These are phyloP conservation scores for Calosoma granatense DNA, from an alignment of 1,140 invertebrate genomes.

Conservation along the genomic window DNA sequence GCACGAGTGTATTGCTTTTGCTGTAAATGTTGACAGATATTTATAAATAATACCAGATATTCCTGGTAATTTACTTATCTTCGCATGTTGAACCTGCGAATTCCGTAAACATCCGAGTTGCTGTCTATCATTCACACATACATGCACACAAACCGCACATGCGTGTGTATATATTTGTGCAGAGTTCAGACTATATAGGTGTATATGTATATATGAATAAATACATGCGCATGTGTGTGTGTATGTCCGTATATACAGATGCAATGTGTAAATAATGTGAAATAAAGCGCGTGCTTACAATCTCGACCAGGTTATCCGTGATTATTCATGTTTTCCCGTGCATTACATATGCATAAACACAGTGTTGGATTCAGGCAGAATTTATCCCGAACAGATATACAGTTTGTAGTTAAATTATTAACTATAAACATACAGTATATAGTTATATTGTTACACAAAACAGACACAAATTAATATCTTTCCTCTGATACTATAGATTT, in stretches of 20 bases:
- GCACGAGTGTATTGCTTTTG: too few species aligned
- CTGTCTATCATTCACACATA: constrained; percentile 1
- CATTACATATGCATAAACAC: not conserved
- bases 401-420: too few species aligned
- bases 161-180: constrained; percentile 2
- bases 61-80: too few species aligned
- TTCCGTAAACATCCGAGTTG: too few species aligned
- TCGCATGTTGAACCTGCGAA: too few species aligned
- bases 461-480: too few species aligned
- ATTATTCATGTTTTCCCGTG: not conserved
- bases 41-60: too few species aligned
- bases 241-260: constrained; percentile 9
- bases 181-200: constrained; percentile 6
- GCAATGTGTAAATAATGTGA: not conserved
- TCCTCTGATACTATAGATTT: too few species aligned
- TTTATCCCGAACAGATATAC: too few species aligned
- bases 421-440: too few species aligned
- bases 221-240: constrained; percentile 8
- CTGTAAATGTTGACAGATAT: too few species aligned
- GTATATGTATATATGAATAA: constrained; percentile 11
- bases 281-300: not conserved
- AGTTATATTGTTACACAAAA: too few species aligned
- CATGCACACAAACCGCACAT: not conserved
- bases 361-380: not conserved
- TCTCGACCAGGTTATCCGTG: not conserved